Conservation (phyloP, 1,140 invertebrate species). For the Heliconius congener region DNA sequence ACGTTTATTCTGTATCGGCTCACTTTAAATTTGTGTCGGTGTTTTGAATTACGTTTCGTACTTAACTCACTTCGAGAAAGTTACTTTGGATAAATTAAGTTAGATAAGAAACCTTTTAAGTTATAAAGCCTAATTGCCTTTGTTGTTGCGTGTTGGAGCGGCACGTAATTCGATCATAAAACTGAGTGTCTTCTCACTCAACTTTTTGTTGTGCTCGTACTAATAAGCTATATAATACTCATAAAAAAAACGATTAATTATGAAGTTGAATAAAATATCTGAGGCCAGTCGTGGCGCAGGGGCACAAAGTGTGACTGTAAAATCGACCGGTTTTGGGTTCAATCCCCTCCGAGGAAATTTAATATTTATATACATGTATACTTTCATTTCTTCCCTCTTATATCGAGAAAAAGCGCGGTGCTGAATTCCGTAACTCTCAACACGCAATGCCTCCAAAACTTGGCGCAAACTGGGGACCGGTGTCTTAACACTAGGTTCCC, state of each 20-base stretch:
- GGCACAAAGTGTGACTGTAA: too few relatives aligned
- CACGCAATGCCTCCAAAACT: too few relatives aligned
- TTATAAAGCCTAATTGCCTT: slow-evolving; percentile 37
- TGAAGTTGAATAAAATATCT: not conserved
- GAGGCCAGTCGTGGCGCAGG: too few relatives aligned
- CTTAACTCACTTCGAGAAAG: slow-evolving; percentile 14
- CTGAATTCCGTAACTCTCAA: too few relatives aligned
- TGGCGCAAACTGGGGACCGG: too few relatives aligned
- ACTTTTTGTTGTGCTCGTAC: not conserved
- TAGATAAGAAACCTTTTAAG: slow-evolving; percentile 39
- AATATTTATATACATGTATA: too few relatives aligned
- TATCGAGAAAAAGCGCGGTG: too few relatives aligned
- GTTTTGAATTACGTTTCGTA: slow-evolving; percentile 9
- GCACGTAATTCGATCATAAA: slow-evolving; percentile 28
- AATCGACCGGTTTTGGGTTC: too few relatives aligned
- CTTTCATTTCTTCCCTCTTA: too few relatives aligned
- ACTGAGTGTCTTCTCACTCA: slow-evolving; percentile 2
- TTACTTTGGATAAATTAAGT: slow-evolving; percentile 37
- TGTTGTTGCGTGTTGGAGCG: slow-evolving; percentile 27
- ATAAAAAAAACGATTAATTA: not conserved
- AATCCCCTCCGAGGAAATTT: too few relatives aligned
- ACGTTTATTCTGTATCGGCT: not conserved
- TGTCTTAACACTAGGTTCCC: too few relatives aligned
- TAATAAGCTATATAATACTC: not conserved
- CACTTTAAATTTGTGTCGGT: not conserved